phyloP scores from a whole-genome alignment of 1,140 invertebrate species.

The Zophobas atratus region DNA sequence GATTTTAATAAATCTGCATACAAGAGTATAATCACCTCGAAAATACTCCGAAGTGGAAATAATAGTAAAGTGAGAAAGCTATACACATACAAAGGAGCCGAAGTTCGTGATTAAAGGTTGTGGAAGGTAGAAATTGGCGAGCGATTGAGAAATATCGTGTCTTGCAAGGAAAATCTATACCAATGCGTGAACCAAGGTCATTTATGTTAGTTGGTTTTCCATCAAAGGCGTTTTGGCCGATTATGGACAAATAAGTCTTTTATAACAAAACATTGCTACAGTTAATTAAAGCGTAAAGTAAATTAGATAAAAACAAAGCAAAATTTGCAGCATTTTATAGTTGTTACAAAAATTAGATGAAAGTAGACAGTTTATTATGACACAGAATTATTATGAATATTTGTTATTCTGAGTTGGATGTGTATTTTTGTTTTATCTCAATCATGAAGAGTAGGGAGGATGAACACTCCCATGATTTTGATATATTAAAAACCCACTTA shows the following conservation, averaged over 20 bases:
- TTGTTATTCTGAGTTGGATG: too few relatives aligned
- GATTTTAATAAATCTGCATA: constrained; percentile 11
- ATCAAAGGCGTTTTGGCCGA: constrained; percentile 8
- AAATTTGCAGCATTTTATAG: background rate
- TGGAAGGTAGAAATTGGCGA: constrained; percentile 46
- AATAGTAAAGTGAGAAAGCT: constrained; percentile 29
- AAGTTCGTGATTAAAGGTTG: constrained; percentile 51
- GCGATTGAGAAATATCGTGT: constrained; percentile 52
- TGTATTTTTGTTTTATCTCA: too few relatives aligned
- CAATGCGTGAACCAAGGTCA: constrained; percentile 47
- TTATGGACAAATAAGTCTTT: constrained; percentile 30
- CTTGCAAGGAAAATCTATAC: constrained; percentile 39
- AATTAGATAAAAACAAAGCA: background rate
- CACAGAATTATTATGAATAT: too few relatives aligned
- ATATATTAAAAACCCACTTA: too few relatives aligned
- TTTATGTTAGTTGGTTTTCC: constrained; percentile 22
- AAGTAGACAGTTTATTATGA: too few relatives aligned
- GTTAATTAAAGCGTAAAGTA: background rate
- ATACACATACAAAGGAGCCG: background rate
- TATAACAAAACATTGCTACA: background rate
- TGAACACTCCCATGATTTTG: too few relatives aligned
- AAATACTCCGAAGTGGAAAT: background rate
- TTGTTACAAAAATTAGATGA: too few relatives aligned
- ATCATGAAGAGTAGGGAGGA: too few relatives aligned
- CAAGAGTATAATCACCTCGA: background rate